A percentile compares a stretch with the other conserved stretches of the same genome.
phyloP scores from a whole-genome alignment of 2,113 vertebrate genomes.

The Vulpes lagopus region DNA sequence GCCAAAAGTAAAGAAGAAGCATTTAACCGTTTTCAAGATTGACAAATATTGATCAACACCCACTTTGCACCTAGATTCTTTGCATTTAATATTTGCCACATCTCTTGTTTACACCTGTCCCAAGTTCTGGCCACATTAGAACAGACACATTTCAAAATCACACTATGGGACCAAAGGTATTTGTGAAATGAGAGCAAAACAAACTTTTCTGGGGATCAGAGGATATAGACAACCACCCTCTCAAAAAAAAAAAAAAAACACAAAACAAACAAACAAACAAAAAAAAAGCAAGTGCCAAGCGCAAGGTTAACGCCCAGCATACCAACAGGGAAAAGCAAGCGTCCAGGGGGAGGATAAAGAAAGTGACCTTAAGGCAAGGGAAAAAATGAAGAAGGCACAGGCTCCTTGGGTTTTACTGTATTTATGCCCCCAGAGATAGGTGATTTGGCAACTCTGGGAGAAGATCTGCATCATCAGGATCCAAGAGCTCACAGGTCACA shows the following conservation, averaged over 20 bases:
- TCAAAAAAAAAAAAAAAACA: not conserved
- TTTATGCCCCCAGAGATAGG: no score
- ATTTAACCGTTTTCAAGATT: not conserved
- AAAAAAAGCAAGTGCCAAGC: not conserved
- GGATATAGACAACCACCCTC: not conserved
- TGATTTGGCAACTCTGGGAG: not conserved
- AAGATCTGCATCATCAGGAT: not conserved
- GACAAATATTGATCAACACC: not conserved
- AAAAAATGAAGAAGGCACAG: not conserved
- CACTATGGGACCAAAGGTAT: not conserved
- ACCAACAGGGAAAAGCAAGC: not conserved
- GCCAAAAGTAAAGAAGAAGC: not conserved
- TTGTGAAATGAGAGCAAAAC: not conserved
- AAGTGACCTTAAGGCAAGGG: not conserved
- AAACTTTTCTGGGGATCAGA: not conserved
- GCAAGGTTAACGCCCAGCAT: not conserved
- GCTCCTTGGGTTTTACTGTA: not conserved
- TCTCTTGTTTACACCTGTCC: not conserved
- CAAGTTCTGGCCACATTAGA: not conserved
- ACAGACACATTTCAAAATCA: not conserved
- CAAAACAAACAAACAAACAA: no score
- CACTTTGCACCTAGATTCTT: not conserved
- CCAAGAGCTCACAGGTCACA: not conserved
- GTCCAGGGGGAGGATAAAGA: not conserved
- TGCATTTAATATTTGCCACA: not conserved